Conservation (phyloP, 1,140 invertebrate genomes). For the Sitophilus oryzae region DNA sequence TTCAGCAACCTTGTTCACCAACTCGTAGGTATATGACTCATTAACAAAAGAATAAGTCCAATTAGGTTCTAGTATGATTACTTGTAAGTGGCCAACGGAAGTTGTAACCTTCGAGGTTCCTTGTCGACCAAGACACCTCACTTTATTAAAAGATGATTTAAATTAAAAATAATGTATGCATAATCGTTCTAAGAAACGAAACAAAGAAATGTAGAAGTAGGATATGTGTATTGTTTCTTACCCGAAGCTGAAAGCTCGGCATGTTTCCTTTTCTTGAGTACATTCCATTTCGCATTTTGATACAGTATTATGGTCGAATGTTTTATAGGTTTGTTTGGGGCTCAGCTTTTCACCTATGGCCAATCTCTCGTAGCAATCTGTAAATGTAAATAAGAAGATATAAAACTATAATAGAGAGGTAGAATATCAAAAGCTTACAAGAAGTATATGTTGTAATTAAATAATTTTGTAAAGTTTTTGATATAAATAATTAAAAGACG, state of each 20-base stretch:
- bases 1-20: conserved; percentile 10
- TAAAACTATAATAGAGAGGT: no score
- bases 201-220: no score
- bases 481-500: no score
- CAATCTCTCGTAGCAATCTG: conserved; percentile 43
- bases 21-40: conserved; percentile 8
- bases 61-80: conserved; percentile 7
- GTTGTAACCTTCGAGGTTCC: conserved; percentile 9
- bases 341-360: conserved; percentile 39
- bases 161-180: no score
- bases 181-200: no score
- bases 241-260: conserved; percentile 42
- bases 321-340: conserved; percentile 35
- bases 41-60: conserved; percentile 21
- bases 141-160: no score
- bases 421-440: no score
- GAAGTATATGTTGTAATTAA: no score
- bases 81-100: conserved; percentile 16
- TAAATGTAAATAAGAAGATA: no score
- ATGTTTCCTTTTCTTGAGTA: conserved; percentile 37
- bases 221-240: conserved; percentile 23
- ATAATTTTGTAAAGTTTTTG: no score
- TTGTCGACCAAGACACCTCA: no score
- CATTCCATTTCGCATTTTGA: conserved; percentile 39
- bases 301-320: conserved; percentile 34